Base-by-base conservation (phyloP, 2,888 invertebrate genomes). In the Rhamphomyia laevipes region DNA sequence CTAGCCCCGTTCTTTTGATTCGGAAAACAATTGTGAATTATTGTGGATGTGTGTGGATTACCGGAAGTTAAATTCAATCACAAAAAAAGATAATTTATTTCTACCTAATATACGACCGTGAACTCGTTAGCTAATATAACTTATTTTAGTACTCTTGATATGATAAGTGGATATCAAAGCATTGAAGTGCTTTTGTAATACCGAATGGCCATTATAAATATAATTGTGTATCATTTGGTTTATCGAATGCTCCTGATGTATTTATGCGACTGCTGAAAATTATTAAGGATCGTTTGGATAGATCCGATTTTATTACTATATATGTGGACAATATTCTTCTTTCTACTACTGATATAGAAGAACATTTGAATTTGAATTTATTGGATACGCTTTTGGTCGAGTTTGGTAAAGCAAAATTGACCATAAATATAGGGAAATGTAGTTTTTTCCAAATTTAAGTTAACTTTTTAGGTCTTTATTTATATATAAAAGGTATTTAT, bases 201-300 rank as follows among this genome's bases (percentile, higher is more conserved):
- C 58, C 62, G 0, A 58, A 58, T 13, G 59, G 59, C 0, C 60
- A 60, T 33, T 62, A 54, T 21, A 58, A 61, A 43, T 61, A 57
- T 43, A 58, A 57, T 9, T 49, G 60, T 5, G 57, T 62, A 55
- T 58, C 59, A 1, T 60, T 61, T 45, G 60, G 60, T 2, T 30
- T 60, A 11, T 54, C 57, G 1, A 60, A 56, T 40, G 58, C 58
- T 1, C 59, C 60, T 1, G 56, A 60, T 1, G 55, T 58, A 0
- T 62, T 51, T 35, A 43, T 49, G 43, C 27, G 44, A 12, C 5
- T 46, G 10, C 49, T 51, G 48, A 35, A 21, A 10, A 33, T 33
- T 17, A 43, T 47, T n/a, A 12, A 2, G 6, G 13, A 40, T n/a
- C n/a, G n/a, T n/a, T n/a, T n/a, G n/a, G n/a, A n/a, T n/a, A n/a